A percentile compares a stretch with the other conserved stretches of the same genome.
Evolutionary conservation across 1,140 invertebrate species (phyloP).

Genomic region (Drosophila auraria): DNA sequence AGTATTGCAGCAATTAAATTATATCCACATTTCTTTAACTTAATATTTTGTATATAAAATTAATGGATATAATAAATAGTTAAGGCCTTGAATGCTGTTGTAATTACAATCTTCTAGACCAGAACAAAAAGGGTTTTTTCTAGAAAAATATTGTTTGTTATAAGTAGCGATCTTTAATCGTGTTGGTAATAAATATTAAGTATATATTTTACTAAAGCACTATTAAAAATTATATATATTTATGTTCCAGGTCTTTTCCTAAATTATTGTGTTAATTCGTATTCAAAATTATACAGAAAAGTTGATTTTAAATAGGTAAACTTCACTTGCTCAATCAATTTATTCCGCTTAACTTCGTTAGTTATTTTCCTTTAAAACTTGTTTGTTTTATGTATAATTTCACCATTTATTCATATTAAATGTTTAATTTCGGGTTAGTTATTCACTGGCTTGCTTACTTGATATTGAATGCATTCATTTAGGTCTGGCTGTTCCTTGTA

Average conservation of each 20-base stretch:
- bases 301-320: too few relatives aligned
- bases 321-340: not conserved
- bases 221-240: not conserved
- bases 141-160: not conserved
- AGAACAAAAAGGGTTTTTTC: slow-evolving; percentile 12
- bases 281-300: not conserved
- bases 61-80: too few relatives aligned
- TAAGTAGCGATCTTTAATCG: not conserved
- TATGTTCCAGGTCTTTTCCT: too few relatives aligned
- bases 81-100: too few relatives aligned
- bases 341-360: not conserved
- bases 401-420: not conserved
- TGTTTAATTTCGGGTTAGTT: not conserved
- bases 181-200: not conserved
- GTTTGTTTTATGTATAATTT: not conserved
- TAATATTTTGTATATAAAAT: not conserved
- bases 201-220: too few relatives aligned
- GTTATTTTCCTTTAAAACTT: not conserved
- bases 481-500: slow-evolving; percentile 84
- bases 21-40: not conserved
- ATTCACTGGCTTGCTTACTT: slow-evolving; percentile 71
- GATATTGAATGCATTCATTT: slow-evolving; percentile 85
- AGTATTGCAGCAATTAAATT: not conserved
- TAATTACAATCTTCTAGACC: not conserved
- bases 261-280: not conserved